These are phyloP conservation scores for Ptilonorhynchus violaceus DNA, from an alignment of 2,113 vertebrate genomes.

Conservation along the genomic window DNA sequence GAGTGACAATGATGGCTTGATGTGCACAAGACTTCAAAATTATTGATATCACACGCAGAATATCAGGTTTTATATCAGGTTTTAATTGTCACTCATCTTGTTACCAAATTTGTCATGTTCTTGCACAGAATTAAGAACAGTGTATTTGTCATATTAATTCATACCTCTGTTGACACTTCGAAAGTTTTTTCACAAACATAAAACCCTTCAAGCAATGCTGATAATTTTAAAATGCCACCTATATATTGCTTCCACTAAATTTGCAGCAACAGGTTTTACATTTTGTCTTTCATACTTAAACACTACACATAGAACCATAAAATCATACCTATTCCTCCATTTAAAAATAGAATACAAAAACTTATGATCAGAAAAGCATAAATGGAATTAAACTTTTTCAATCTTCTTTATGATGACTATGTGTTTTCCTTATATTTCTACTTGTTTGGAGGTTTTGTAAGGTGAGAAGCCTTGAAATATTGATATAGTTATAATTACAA, in stretches of 20 bases:
- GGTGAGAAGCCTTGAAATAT: slow-evolving; percentile 21
- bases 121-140: slow-evolving; percentile 7
- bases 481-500: slow-evolving; percentile 31
- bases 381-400: background rate
- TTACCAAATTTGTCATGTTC: background rate
- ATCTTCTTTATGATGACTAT: background rate
- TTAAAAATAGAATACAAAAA: background rate
- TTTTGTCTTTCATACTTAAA: background rate
- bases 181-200: slow-evolving; percentile 21
- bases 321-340: background rate
- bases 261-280: background rate
- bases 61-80: background rate
- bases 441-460: background rate
- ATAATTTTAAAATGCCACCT: background rate
- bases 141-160: background rate
- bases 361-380: background rate
- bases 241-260: background rate
- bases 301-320: background rate
- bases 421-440: background rate
- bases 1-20: background rate
- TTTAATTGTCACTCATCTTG: background rate
- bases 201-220: background rate
- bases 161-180: background rate
- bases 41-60: background rate
- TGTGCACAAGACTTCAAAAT: background rate